Percentiles rank a stretch among this genome's conserved stretches.
Evolutionary conservation across 2,113 vertebrate genomes (phyloP).

Genomic region (Lycaon pictus): DNA sequence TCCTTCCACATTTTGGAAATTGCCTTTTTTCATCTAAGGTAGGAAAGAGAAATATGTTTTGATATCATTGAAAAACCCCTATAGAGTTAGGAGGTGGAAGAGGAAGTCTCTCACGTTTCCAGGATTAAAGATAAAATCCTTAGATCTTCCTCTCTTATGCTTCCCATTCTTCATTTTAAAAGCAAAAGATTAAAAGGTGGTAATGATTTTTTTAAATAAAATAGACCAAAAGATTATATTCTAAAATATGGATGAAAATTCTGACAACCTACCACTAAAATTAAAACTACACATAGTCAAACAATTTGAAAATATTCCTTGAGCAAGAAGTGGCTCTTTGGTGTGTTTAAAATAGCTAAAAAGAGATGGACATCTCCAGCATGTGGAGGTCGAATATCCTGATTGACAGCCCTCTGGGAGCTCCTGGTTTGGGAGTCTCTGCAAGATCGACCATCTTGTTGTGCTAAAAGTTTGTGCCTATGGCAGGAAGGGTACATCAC

Average conservation of each 20-base stretch:
- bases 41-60: constrained; percentile 14
- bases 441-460: background rate
- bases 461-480: background rate
- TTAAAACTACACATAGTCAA: background rate
- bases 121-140: background rate
- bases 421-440: background rate
- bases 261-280: background rate
- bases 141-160: background rate
- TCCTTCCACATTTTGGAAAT: no score
- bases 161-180: constrained; percentile 19
- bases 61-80: background rate
- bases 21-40: background rate
- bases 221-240: background rate
- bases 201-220: constrained; percentile 6
- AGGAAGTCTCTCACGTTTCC: background rate
- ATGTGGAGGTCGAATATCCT: background rate
- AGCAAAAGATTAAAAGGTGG: background rate
- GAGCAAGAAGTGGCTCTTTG: background rate
- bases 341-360: background rate
- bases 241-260: background rate
- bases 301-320: background rate
- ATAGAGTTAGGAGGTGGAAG: background rate
- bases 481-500: background rate
- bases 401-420: background rate
- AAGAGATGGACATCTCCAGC: background rate